Evolutionary conservation across 1,140 invertebrate species (phyloP), one percentile per base, ranked within the genome.

Genomic region (Calosoma granatense): DNA sequence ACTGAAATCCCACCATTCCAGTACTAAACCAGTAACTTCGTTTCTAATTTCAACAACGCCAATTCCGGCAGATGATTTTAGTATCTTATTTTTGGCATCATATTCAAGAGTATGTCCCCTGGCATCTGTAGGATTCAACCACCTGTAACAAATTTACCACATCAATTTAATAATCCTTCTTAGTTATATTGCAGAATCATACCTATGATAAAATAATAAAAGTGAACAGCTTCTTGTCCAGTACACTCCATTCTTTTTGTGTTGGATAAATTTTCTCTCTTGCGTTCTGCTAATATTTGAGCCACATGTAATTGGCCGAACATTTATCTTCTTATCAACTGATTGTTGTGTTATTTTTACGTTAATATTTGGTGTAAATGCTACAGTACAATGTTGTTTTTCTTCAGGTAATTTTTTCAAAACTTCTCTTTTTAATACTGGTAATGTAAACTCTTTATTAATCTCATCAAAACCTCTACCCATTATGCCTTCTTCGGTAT

Each of bases 401-500:
- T 58, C 72, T 68, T 69, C 67, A 70, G 52, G 67, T 76, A 64
- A 74, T 69, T 65, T 76, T 68, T 73, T 76, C 66, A 64, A 72
- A 70, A 70, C 71, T 67, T 60, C 67, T 74, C 60, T 70, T 74
- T 62, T 79, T 76, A 4, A 6, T 12, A 17, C 3, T 12, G 74
- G 73, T 22, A 78, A 75, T n/a, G 82, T 75, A 65, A 85, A 89
- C 57, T 86, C 87, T 64, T 80, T 81, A 75, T 85, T 86, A 47
- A 88, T 83, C 67, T 94, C 87, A 72, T 96, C 92, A 72, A 97
- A 96, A 14, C 92, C 93, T 65, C 90, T 79, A 14, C 90, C 90
- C 94, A 98, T 97, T 51, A 98, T 90, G 4, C 94, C 94, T 61
- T 87, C 81, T 61, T 82, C 78, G 0, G 91, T 90, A 70, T 98